phyloP scores from a whole-genome alignment of 2,113 vertebrate species.

The Hystrix cristata region DNA sequence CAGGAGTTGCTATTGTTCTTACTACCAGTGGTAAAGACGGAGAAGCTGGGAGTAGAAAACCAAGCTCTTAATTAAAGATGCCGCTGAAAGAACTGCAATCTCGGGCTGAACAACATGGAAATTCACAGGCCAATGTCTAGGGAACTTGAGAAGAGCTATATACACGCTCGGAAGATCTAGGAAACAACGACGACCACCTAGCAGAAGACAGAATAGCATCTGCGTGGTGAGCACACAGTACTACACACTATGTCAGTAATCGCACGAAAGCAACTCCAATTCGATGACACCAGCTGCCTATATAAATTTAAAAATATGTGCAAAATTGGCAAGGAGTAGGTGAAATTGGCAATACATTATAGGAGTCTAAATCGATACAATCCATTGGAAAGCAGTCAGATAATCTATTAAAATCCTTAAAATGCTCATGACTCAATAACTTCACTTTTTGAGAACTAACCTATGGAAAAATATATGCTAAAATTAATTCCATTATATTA shows the following conservation, averaged over 20 bases:
- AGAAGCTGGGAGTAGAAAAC: neutral
- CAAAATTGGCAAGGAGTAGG: neutral
- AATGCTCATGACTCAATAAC: neutral
- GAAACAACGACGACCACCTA: neutral
- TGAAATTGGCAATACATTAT: neutral
- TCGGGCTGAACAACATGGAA: neutral
- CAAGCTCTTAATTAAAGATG: conserved; percentile 12
- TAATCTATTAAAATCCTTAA: neutral
- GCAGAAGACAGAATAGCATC: neutral
- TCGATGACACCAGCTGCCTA: neutral
- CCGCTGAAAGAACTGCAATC: neutral
- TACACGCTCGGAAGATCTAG: neutral
- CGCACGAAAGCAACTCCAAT: neutral
- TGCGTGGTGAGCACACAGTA: neutral
- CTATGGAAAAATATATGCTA: conserved; percentile 8
- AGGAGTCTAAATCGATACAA: neutral
- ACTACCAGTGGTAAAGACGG: neutral
- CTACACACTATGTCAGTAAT: neutral
- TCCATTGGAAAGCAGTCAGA: neutral
- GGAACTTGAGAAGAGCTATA: neutral
- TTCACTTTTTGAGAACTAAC: conserved; percentile 9
- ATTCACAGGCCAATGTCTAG: neutral
- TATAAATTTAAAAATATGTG: neutral
- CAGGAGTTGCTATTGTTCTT: neutral
- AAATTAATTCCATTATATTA: conserved; percentile 8